phyloP scores from a whole-genome alignment of 2,888 invertebrate genomes.

The Diabrotica balteata region DNA sequence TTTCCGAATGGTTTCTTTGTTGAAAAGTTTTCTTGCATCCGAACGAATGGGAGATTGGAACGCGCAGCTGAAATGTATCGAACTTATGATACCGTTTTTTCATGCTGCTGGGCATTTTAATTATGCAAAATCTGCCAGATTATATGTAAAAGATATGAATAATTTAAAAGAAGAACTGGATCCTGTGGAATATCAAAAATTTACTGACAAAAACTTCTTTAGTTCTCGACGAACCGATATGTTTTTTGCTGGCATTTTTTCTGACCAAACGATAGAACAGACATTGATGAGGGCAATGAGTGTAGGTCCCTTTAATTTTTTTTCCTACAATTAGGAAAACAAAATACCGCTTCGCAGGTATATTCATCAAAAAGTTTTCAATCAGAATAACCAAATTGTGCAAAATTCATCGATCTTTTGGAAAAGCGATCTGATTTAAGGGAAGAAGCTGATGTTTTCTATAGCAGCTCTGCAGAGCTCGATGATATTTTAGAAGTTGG shows the following conservation, averaged over 20 bases:
- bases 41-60: slow-evolving; percentile 5
- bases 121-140: slow-evolving; percentile 1
- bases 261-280: too few species aligned
- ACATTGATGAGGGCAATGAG: too few species aligned
- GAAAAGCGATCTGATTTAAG: too few species aligned
- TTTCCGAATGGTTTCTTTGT: background rate
- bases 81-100: slow-evolving; percentile 3
- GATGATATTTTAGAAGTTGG: too few species aligned
- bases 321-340: too few species aligned
- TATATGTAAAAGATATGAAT: slow-evolving; percentile 1
- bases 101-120: slow-evolving; percentile 7
- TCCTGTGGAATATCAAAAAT: background rate
- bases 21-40: background rate
- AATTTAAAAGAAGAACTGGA: background rate
- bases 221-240: background rate
- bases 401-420: too few species aligned
- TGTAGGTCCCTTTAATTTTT: background rate
- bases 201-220: background rate
- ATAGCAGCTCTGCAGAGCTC: too few species aligned
- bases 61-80: background rate
- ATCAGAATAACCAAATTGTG: background rate
- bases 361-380: background rate
- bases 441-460: too few species aligned
- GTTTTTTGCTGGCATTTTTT: too few species aligned
- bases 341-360: background rate